Evolutionary conservation across 2,113 vertebrate species (phyloP), one percentile per base, ranked within the genome.

Genomic region (Mionectes macconnelli): DNA sequence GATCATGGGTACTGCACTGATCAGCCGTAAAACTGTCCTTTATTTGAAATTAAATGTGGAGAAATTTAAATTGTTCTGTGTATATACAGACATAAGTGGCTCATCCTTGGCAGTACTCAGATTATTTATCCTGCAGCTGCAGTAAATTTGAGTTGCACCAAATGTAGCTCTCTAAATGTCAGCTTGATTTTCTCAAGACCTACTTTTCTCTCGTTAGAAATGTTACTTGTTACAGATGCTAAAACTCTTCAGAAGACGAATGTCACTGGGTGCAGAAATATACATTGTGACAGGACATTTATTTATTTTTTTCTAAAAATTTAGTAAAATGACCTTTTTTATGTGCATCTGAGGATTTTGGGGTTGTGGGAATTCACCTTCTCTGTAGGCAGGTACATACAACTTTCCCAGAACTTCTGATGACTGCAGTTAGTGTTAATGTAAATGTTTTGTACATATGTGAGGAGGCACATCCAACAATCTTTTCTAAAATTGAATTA

Each of bases 111-210:
- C 93, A 94, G 62, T 27, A 23, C 83, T 94, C 60, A 42, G 73
- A 81, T 94, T 94, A 92, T 92, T 97, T 95, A 76, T 93, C 77
- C 87, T 86, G 87, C 84, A 96, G 93, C 90, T 96, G 94, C 92
- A 93, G 92, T 94, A 70, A 86, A 92, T 95, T 70, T 90, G 90
- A 88, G 69, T 87, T 89, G 83, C 88, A 87, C 86, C 76, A 95
- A 96, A 94, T 96, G 92, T 92, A 81, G 86, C 66, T 93, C 37
- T 94, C 56, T 78, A 96, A 96, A 96, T 93, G 93, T 93, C 92
- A 95, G 83, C 60, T 84, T 44, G 69, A 94, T 96, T 95, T 97
- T 92, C 88, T 96, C 83, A 87, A 96, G 86, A 94, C 85, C 92
- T 94, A 78, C 90, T 93, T 97, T 93, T 78, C 57, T 84, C 14